Base-by-base conservation (phyloP, 1,140 invertebrate genomes). In the Pseudomyrmex concolor region DNA sequence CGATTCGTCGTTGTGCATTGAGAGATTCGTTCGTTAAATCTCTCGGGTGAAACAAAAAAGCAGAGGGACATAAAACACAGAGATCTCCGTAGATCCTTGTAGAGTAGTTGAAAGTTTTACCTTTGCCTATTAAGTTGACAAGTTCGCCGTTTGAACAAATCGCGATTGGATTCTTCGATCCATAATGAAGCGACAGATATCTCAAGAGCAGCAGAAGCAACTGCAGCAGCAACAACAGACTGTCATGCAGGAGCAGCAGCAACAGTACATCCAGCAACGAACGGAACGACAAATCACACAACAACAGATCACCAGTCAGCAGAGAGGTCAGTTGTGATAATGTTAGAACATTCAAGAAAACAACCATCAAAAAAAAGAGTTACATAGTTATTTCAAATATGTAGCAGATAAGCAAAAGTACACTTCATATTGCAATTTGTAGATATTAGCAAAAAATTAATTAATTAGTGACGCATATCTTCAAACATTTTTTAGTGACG, bases 261-360 rank as follows among this genome's bases (percentile, higher is more conserved):
- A 95, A 84, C 94, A 94, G 74, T 94, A 94, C 22, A 94, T 95
- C 91, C 96, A 97, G 93, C 96, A 97, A 92, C 95, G 96, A 91
- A 96, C 96, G 85, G 96, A 97, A 94, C 96, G 96, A 92, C 96
- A 96, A 93, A 95, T 97, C 93, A 96, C 96, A 72, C 95, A 96
- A 88, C 96, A 97, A 84, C 93, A 94, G 94, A 95, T 97, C 92
- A 96, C 96, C 93, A 96, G 96, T 92, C 96, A 97, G 92, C 96
- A 97, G 94, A 95, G 96, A 97, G 96, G 97, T 97, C 94, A 95
- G 96, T 92, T 55, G 19, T 10, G 78, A 45, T 15, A 43, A 73
- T 55, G 54, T 83, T 68, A 5, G 50, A 67, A 67, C 50, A 22
- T 45, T 25, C 17, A 34, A 34, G 34, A 34, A 7, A 55, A 15